Percentiles rank a stretch among this genome's conserved stretches.
These are phyloP conservation scores for Vespertilio murinus DNA, from an alignment of 2,797 vertebrate species.

Conservation along the genomic window DNA sequence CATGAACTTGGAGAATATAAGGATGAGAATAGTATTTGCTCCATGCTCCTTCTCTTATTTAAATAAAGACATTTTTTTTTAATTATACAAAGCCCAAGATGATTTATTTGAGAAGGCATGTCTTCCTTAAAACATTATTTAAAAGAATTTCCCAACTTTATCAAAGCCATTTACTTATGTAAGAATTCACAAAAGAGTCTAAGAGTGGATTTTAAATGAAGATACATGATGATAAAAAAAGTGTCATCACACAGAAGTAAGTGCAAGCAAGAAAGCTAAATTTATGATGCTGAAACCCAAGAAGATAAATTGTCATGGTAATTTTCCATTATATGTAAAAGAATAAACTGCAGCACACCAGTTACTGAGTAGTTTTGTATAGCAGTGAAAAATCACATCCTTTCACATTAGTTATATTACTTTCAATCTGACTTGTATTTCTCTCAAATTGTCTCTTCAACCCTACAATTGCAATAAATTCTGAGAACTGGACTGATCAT, in stretches of 20 bases:
- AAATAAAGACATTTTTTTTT: neutral
- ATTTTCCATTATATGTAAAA: neutral
- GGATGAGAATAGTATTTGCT: neutral
- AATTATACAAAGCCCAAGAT: neutral
- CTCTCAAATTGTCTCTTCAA: conserved; percentile 47
- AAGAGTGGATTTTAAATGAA: conserved; percentile 37
- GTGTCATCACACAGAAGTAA: conserved; percentile 18
- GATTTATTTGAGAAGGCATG: neutral
- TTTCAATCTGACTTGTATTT: conserved; percentile 26
- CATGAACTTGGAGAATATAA: neutral
- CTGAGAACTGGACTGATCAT: conserved; percentile 21
- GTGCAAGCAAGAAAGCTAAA: neutral
- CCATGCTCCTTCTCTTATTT: neutral
- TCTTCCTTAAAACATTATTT: neutral
- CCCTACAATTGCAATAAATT: conserved; percentile 52
- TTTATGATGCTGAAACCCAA: neutral
- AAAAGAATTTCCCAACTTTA: neutral
- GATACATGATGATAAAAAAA: neutral
- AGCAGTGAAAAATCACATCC: conserved; percentile 20
- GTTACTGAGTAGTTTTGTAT: neutral
- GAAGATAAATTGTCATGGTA: conserved; percentile 13
- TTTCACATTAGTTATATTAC: conserved; percentile 14
- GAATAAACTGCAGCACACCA: neutral
- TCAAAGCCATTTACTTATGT: conserved; percentile 2
- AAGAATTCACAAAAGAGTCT: conserved; percentile 34